These are phyloP conservation scores for Theretra japonica DNA, from an alignment of 2,888 invertebrate species.

Conservation along the genomic window DNA sequence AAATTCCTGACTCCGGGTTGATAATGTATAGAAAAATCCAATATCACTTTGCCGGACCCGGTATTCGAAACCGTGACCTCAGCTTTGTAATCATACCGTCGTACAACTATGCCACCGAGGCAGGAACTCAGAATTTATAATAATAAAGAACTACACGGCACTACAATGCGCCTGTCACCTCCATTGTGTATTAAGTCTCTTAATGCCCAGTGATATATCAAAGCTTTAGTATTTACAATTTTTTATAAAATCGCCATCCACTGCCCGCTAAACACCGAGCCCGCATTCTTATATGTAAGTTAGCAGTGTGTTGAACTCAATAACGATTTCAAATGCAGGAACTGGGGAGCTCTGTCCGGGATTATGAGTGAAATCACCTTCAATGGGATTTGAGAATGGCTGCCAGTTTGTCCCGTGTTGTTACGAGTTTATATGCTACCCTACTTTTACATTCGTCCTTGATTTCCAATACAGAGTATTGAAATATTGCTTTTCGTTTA, in stretches of 20 bases:
- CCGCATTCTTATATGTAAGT: conserved; percentile 12
- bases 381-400: conserved; percentile 14
- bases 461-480: neutral
- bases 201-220: too few relatives aligned
- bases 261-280: neutral
- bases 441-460: conserved; percentile 24
- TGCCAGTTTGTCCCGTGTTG: conserved; percentile 2
- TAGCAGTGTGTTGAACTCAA: conserved; percentile 27
- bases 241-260: neutral
- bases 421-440: neutral
- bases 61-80: too few relatives aligned
- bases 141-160: neutral
- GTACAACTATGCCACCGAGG: too few relatives aligned
- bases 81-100: too few relatives aligned
- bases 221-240: neutral
- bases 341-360: conserved; percentile 14
- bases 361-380: conserved; percentile 25
- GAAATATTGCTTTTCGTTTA: neutral
- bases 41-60: too few relatives aligned
- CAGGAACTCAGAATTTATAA: too few relatives aligned
- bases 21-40: too few relatives aligned
- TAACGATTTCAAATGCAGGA: conserved; percentile 29
- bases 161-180: too few relatives aligned
- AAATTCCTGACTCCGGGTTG: too few relatives aligned
- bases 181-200: too few relatives aligned